Evolutionary conservation across 2,113 vertebrate genomes (phyloP).

Genomic region (Calidris pugnax): DNA sequence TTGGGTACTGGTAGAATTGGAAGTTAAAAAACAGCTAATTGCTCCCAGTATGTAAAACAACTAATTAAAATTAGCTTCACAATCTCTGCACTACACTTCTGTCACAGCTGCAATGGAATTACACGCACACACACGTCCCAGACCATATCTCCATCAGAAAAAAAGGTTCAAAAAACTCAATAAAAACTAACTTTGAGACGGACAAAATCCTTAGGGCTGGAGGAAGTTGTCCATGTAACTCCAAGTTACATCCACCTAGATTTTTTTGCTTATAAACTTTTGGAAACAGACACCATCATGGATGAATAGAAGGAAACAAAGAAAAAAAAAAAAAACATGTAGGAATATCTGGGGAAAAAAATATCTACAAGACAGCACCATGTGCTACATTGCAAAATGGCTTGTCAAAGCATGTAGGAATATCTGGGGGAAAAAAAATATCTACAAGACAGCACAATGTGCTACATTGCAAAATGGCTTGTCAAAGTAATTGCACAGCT

Average conservation of each 20-base stretch:
- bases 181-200: neutral
- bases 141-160: neutral
- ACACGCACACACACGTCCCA: neutral
- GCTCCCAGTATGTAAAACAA: neutral
- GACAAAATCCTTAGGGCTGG: neutral
- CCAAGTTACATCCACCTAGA: neutral
- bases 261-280: neutral
- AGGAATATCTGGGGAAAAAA: neutral
- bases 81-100: neutral
- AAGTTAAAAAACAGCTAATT: neutral
- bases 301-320: neutral
- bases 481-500: neutral
- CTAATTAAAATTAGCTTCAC: neutral
- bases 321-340: neutral
- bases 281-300: neutral
- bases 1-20: neutral
- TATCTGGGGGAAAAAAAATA: neutral
- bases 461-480: neutral
- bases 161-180: neutral
- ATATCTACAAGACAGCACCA: neutral
- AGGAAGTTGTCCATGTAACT: neutral
- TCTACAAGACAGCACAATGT: neutral
- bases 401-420: neutral
- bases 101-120: neutral
- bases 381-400: neutral